A percentile compares a stretch with the other conserved stretches of the same genome.
phyloP scores from a whole-genome alignment of 2,888 invertebrate genomes.

The Beris morrisii region DNA sequence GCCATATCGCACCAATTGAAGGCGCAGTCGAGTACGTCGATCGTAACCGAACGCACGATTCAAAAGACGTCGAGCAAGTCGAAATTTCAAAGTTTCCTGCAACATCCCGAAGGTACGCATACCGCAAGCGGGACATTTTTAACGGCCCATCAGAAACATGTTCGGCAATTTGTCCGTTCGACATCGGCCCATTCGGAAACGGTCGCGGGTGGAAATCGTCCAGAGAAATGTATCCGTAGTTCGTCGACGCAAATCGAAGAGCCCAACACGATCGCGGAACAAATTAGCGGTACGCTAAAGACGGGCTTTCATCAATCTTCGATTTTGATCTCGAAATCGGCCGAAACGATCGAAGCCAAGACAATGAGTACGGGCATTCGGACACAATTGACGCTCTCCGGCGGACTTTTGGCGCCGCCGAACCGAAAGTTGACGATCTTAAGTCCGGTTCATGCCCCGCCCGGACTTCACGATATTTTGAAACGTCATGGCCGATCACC shows the following conservation, averaged over 20 bases:
- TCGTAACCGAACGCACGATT: constrained; percentile 50
- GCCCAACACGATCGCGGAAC: constrained; percentile 20
- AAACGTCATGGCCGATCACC: constrained; percentile 54
- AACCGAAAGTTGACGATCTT: constrained; percentile 72
- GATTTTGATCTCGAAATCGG: constrained; percentile 55
- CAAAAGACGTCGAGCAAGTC: constrained; percentile 48
- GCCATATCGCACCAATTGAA: constrained; percentile 58
- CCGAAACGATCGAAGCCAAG: constrained; percentile 52
- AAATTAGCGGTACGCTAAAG: constrained; percentile 39
- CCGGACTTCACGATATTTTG: constrained; percentile 61
- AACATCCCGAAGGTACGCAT: constrained; percentile 52
- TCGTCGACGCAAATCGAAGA: constrained; percentile 56
- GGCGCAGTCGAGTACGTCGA: constrained; percentile 54
- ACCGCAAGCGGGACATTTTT: constrained; percentile 47
- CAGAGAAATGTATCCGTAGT: constrained; percentile 55
- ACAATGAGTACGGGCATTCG: constrained; percentile 48
- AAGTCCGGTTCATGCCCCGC: constrained; percentile 70
- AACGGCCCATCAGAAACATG: constrained; percentile 55
- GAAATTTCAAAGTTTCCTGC: constrained; percentile 55
- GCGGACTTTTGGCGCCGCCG: constrained; percentile 54
- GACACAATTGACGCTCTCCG: constrained; percentile 54
- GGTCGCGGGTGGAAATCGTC: constrained; percentile 44
- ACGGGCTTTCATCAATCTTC: constrained; percentile 54
- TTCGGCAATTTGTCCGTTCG: constrained; percentile 56
- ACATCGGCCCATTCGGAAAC: constrained; percentile 56